Conservation (phyloP, 2,888 invertebrate genomes). For the Carcina quercana region DNA sequence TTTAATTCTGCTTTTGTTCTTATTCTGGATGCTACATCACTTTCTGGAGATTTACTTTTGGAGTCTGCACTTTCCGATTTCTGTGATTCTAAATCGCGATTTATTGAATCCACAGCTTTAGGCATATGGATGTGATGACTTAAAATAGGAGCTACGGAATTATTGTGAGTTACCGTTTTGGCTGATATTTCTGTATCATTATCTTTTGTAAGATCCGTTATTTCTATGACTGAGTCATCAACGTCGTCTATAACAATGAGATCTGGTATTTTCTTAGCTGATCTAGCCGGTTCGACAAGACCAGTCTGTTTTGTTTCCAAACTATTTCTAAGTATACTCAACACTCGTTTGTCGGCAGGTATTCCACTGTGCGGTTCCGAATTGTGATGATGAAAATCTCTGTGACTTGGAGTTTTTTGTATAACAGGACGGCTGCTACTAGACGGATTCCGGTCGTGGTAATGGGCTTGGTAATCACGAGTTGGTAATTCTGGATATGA, state of each 20-base stretch:
- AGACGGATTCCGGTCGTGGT: conserved; percentile 45
- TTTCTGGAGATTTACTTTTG: conserved; percentile 58
- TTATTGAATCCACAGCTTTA: conserved; percentile 79
- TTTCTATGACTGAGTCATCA: conserved; percentile 65
- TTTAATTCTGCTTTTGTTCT: conserved; percentile 92
- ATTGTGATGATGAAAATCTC: conserved; percentile 46
- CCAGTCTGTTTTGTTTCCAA: conserved; percentile 78
- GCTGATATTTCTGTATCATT: conserved; percentile 38
- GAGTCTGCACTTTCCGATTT: conserved; percentile 39
- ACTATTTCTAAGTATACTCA: conserved; percentile 81
- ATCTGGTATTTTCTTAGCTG: conserved; percentile 58
- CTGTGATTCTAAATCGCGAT: conserved; percentile 61
- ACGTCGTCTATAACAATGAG: conserved; percentile 66
- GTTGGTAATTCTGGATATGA: conserved; percentile 40
- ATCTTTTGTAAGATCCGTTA: conserved; percentile 60
- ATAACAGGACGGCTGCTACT: conserved; percentile 49
- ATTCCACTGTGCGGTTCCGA: conserved; percentile 47
- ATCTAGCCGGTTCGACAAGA: conserved; percentile 68
- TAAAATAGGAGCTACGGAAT: conserved; percentile 23
- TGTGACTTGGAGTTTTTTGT: conserved; percentile 55
- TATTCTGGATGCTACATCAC: conserved; percentile 81
- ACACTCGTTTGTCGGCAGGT: conserved; percentile 81
- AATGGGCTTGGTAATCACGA: conserved; percentile 49
- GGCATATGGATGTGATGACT: conserved; percentile 77
- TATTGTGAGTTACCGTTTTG: conserved; percentile 24